Conservation (phyloP, 2,113 vertebrate species). For the Pangasianodon gigas region DNA sequence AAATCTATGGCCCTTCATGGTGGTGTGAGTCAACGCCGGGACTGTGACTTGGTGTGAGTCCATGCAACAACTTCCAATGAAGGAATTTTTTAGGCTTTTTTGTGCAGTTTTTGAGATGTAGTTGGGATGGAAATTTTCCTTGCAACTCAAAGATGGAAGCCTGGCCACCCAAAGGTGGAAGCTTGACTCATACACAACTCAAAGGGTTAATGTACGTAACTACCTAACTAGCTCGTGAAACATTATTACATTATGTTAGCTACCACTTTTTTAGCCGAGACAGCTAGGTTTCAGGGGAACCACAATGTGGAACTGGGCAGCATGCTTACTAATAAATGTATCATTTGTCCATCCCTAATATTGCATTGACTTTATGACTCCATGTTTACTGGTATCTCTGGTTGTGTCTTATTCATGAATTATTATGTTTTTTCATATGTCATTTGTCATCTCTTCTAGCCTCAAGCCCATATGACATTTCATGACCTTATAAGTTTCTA, state of each 20-base stretch:
- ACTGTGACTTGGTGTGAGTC: not conserved
- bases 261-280: not conserved
- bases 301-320: not conserved
- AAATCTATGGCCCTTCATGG: not conserved
- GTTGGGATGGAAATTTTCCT: not conserved
- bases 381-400: not conserved
- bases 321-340: not conserved
- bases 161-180: not conserved
- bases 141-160: not conserved
- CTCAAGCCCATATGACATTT: not conserved
- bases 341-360: not conserved
- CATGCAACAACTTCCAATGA: not conserved
- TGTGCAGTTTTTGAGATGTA: not conserved
- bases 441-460: not conserved
- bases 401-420: not conserved
- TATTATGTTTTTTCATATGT: not conserved
- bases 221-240: not conserved
- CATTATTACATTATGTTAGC: not conserved
- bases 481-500: not conserved
- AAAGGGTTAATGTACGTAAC: not conserved
- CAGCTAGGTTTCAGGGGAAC: not conserved
- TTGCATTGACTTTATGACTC: not conserved
- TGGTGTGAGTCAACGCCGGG: not conserved
- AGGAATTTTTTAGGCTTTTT: not conserved
- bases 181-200: not conserved